Conservation (phyloP, 2,113 vertebrate genomes). For the Fulica atra region DNA sequence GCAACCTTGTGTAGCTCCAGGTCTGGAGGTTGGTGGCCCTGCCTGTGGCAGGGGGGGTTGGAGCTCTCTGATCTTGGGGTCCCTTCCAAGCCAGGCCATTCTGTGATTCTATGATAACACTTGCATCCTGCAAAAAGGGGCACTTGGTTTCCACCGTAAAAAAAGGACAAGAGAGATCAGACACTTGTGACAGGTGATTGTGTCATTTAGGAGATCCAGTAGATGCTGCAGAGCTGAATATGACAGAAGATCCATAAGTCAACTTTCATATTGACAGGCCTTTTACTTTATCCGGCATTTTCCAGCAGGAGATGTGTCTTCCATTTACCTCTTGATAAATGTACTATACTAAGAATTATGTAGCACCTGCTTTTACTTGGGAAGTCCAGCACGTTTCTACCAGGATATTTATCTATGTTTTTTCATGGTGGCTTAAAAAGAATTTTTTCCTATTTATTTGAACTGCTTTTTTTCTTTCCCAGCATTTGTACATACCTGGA, state of each 20-base stretch:
- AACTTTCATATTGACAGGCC: background rate
- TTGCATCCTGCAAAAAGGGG: background rate
- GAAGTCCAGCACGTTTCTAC: background rate
- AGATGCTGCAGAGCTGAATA: background rate
- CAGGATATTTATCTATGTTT: background rate
- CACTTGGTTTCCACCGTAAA: background rate
- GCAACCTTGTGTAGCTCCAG: too few relatives aligned
- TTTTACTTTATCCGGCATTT: background rate
- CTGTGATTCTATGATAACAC: too few relatives aligned
- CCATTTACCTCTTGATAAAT: background rate
- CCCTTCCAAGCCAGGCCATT: too few relatives aligned
- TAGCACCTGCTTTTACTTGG: background rate
- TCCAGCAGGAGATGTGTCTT: background rate
- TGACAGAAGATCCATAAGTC: background rate
- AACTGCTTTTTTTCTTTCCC: background rate
- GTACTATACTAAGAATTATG: background rate
- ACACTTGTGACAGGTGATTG: background rate
- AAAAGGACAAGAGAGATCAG: background rate
- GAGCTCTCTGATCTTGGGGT: too few relatives aligned
- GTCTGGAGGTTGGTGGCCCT: too few relatives aligned
- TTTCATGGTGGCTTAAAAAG: background rate
- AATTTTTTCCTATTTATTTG: background rate
- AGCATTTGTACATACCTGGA: background rate
- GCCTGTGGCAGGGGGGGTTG: too few relatives aligned
- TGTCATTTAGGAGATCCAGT: background rate